phyloP scores from a whole-genome alignment of 2,888 invertebrate species.

The Andrena fulva region DNA sequence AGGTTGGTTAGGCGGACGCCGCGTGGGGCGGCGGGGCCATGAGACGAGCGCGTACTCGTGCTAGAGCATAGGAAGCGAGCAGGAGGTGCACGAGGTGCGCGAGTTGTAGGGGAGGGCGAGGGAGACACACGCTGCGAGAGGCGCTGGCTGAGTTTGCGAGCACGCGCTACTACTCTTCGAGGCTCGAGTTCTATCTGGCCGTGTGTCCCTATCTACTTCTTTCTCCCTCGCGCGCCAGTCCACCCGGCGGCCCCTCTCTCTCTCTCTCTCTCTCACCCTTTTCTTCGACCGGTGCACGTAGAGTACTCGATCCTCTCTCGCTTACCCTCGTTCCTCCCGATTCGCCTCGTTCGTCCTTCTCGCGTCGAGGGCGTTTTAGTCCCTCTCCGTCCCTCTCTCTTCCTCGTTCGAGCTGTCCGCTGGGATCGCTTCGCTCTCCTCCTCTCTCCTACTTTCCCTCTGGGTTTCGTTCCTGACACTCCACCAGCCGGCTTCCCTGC shows the following conservation, averaged over 20 bases:
- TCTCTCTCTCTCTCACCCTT: slow-evolving; percentile 22
- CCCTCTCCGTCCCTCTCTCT: slow-evolving; percentile 34
- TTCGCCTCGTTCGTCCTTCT: slow-evolving; percentile 42
- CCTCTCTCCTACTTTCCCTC: slow-evolving; percentile 18
- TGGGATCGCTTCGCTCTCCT: not conserved
- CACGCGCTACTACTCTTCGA: slow-evolving; percentile 76
- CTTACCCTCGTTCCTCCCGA: slow-evolving; percentile 54
- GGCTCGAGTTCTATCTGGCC: slow-evolving; percentile 70
- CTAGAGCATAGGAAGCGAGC: slow-evolving; percentile 47
- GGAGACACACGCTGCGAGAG: slow-evolving; percentile 62
- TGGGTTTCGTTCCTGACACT: slow-evolving; percentile 69
- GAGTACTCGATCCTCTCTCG: slow-evolving; percentile 53
- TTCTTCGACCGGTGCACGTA: slow-evolving; percentile 28
- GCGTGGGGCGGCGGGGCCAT: slow-evolving; percentile 27
- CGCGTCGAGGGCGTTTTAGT: slow-evolving; percentile 19
- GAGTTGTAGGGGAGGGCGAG: slow-evolving; percentile 14
- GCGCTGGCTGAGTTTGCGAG: slow-evolving; percentile 73
- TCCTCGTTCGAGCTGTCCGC: slow-evolving; percentile 40
- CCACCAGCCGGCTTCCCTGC: slow-evolving; percentile 53
- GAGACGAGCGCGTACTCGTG: slow-evolving; percentile 52
- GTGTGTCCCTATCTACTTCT: slow-evolving; percentile 53
- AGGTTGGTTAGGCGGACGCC: slow-evolving; percentile 63
- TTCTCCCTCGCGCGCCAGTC: slow-evolving; percentile 35
- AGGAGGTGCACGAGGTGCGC: slow-evolving; percentile 19
- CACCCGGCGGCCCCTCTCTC: not conserved